Evolutionary conservation across 2,888 invertebrate genomes (phyloP).

Genomic region (Rambutsinella grinnellia): DNA sequence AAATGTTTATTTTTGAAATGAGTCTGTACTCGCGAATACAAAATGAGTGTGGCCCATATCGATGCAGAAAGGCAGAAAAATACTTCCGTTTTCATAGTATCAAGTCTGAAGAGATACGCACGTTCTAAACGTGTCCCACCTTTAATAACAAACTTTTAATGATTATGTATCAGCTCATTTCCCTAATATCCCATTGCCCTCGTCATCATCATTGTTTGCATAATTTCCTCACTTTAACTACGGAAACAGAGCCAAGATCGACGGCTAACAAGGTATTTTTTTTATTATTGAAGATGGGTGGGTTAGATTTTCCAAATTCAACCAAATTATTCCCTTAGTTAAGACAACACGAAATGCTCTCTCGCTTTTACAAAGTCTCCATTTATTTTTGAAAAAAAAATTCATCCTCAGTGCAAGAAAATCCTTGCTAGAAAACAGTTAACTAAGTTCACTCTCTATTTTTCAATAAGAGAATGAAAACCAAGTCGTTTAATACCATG

Average conservation of each 20-base stretch:
- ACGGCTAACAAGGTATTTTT: constrained; percentile 19
- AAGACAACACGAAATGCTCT: too few species aligned
- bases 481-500: too few species aligned
- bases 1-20: constrained; percentile 24
- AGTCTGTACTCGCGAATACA: constrained; percentile 2
- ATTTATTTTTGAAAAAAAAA: too few species aligned
- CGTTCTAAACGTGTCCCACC: not conserved
- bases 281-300: constrained; percentile 22
- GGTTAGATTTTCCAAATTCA: too few species aligned
- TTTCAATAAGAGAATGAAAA: too few species aligned
- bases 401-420: too few species aligned
- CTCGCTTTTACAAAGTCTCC: too few species aligned
- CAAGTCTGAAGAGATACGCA: not conserved
- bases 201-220: constrained; percentile 11
- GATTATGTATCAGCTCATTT: not conserved
- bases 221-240: not conserved
- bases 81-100: not conserved
- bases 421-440: too few species aligned
- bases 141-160: not conserved
- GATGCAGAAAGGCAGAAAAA: not conserved
- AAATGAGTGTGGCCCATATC: not conserved
- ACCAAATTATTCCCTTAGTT: too few species aligned
- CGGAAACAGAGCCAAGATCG: not conserved
- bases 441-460: too few species aligned
- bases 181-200: not conserved